Evolutionary conservation across 2,113 vertebrate genomes (phyloP), one percentile per base, ranked within the genome.

Genomic region (Phasianus colchicus): DNA sequence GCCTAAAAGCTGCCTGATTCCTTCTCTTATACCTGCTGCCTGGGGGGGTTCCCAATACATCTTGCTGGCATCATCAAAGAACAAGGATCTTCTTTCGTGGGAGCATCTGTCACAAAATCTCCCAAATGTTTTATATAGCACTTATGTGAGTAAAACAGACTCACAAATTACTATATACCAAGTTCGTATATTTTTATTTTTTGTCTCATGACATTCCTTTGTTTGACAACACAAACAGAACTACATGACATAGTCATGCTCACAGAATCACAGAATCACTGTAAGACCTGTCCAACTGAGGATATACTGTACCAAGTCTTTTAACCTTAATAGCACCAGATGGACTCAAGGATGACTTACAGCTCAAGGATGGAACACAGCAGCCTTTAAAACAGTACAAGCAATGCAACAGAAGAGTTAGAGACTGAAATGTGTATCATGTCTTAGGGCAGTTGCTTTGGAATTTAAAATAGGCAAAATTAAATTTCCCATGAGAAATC

Each of bases 391-490:
- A 88, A 40, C 32, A 71, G 48, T 16, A 48, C 48, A 60, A 48
- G 29, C 21, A 58, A 14, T 58, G 34, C 42, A 54, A 74, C 0
- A 54, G 36, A 91, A 61, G 43, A 84, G 25, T 40, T 67, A 85
- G 57, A 95, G n/a, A 48, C 15, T 40, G 32, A 63, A 82, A 85
- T 30, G 81, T 89, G 72, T 27, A 47, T 58, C 71, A 45, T 2
- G 36, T 61, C 58, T 52, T 57, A 78, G 89, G 43, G 63, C 65
- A 30, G 76, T 10, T 86, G 45, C 0, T 2, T 6, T 4, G 30
- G 92, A 82, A 84, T 52, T 92, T 92, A 72, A 78, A 95, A 85
- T 27, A 90, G 71, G 74, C 70, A 95, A 91, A 93, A 78, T 32
- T 73, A 92, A 89, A 78, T 90, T 84, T 91, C 81, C 63, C 83